These are phyloP conservation scores for Murina feae DNA, from an alignment of 2,113 vertebrate genomes.

Conservation along the genomic window DNA sequence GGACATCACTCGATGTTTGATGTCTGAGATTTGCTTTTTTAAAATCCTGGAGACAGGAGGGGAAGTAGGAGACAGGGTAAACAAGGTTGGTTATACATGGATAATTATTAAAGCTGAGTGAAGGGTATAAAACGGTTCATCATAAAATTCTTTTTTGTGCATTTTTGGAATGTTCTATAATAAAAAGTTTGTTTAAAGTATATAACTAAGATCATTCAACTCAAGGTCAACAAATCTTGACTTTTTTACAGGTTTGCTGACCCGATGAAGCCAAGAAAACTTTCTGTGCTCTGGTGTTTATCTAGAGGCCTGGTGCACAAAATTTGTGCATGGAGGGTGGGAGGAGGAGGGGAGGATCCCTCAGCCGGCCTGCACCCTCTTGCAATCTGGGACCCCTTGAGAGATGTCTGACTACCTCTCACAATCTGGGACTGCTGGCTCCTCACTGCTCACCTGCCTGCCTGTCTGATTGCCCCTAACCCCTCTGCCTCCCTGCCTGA, in stretches of 20 bases:
- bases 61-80: not conserved
- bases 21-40: not conserved
- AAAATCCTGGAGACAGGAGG: not conserved
- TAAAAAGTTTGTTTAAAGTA: not conserved
- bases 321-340: too few relatives aligned
- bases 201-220: not conserved
- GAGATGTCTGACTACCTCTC: too few relatives aligned
- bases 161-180: not conserved
- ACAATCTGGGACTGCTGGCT: too few relatives aligned
- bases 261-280: not conserved
- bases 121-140: not conserved
- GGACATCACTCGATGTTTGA: not conserved
- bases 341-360: too few relatives aligned
- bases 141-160: not conserved
- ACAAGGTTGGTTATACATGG: not conserved
- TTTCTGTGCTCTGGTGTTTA: not conserved
- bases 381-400: too few relatives aligned
- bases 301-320: not conserved
- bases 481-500: too few relatives aligned
- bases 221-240: not conserved
- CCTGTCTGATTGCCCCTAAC: too few relatives aligned
- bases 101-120: not conserved
- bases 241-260: not conserved
- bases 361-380: too few relatives aligned
- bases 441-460: too few relatives aligned